These are phyloP conservation scores for Mustelus asterias DNA, from an alignment of 2,113 vertebrate genomes.

Conservation along the genomic window DNA sequence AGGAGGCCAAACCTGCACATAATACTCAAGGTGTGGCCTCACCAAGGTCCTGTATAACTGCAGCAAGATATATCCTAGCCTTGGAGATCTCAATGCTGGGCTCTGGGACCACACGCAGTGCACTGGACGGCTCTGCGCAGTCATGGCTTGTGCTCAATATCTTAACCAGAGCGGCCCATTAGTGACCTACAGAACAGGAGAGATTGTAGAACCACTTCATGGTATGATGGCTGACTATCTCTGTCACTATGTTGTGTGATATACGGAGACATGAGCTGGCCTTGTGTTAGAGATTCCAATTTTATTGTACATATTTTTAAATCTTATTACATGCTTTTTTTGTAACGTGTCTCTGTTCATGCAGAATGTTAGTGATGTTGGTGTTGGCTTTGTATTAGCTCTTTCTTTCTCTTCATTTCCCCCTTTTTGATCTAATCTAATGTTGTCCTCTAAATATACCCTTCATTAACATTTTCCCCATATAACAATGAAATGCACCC, in stretches of 20 bases:
- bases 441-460: background rate
- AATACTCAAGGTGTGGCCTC: no score
- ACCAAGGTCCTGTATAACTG: no score
- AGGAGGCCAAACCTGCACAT: no score
- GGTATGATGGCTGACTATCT: background rate
- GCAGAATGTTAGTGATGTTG: background rate
- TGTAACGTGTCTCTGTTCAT: background rate
- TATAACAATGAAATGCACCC: background rate
- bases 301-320: background rate
- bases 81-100: background rate
- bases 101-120: background rate
- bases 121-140: background rate
- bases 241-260: background rate
- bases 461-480: background rate
- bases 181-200: background rate
- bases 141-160: background rate
- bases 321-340: background rate
- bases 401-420: background rate
- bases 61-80: background rate
- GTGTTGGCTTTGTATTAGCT: background rate
- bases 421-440: background rate
- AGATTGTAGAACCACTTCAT: background rate
- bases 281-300: background rate
- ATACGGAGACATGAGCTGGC: background rate
- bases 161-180: background rate